These are phyloP conservation scores for Callyntrura sp. DNA, from an alignment of 2,888 invertebrate genomes.

Conservation along the genomic window DNA sequence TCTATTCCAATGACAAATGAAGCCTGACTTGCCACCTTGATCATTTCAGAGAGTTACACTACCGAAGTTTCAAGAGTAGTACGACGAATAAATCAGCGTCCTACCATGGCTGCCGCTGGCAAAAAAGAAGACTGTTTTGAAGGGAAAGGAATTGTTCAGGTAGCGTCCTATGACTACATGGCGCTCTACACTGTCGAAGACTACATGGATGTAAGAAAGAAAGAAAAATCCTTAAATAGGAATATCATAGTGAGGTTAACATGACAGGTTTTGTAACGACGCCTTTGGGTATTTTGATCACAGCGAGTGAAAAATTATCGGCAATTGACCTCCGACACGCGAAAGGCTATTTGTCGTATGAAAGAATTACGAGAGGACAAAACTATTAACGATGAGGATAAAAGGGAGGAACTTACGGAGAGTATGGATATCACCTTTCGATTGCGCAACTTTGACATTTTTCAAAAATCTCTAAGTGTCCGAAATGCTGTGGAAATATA, in stretches of 20 bases:
- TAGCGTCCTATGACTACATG: conserved; percentile 6
- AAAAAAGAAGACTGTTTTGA: background rate
- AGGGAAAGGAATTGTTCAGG: background rate
- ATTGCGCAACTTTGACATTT: background rate
- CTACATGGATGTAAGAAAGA: background rate
- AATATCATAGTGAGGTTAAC: background rate
- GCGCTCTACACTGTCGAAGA: background rate
- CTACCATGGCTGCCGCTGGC: too few relatives aligned
- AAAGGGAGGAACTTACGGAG: background rate
- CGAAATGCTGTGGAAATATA: conserved; percentile 32
- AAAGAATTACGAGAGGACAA: background rate
- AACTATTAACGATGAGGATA: background rate
- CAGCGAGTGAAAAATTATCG: conserved; percentile 27
- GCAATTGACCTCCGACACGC: background rate
- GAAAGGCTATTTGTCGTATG: background rate
- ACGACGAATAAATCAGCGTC: too few relatives aligned
- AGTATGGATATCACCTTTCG: conserved; percentile 22
- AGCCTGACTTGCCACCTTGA: too few relatives aligned
- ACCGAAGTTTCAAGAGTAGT: too few relatives aligned
- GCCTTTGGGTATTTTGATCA: background rate
- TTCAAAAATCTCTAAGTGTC: background rate
- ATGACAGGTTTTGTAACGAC: background rate
- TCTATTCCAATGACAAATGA: too few relatives aligned
- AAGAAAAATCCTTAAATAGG: background rate
- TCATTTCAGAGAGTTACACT: too few relatives aligned